Base-by-base conservation (phyloP, 2,797 vertebrate species). In the Sternarchorhynchus goeldii region DNA sequence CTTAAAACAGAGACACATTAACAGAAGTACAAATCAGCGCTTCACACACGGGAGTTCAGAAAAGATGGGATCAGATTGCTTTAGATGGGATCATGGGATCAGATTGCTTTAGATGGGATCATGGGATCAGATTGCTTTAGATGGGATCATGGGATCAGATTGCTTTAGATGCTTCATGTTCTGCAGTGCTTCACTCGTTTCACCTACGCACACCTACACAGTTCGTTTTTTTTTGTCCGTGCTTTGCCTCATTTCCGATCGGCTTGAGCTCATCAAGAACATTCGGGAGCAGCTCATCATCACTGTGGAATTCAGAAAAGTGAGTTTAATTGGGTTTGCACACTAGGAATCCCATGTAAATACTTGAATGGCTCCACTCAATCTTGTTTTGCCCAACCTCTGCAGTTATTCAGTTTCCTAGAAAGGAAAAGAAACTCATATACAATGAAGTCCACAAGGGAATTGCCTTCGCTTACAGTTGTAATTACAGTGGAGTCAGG, bases 201-300 rank as follows among this genome's bases (percentile, higher is more conserved):
- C 69, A 72, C 55, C 53, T 72, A 71, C 50, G 16, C 55, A 72
- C 69, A 36, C 55, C 55, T 72, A 58, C 69, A 58, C 3, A 18
- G 1, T 0, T 16, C 25, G 25, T 25, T 25, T 68, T 45, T 29
- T 69, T 71, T 32, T 16, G 45, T 12, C 25, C 8, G 10, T 36
- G 55, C 68, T 71, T 57, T 20, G 68, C 53, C 53, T 58, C 53
- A 71, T 2, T 57, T 18, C 18, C 58, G 36, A 36, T 10, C 45
- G 45, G 36, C 14, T 7, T 36, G n/a, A 41, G 41, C 20, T 71
- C 31, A 4, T 32, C 67, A 69, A 69, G 67, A 45, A 55, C 67
- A 55, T 29, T 53, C 18, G 66, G 21, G 50, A 0, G 17, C 12
- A 45, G 39, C 16, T 41, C 41, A 68, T 12, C 21, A 41, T 45